A percentile compares a stretch with the other conserved stretches of the same genome.
Evolutionary conservation across 2,797 vertebrate genomes (phyloP).

Genomic region (Intellagama lesueurii): DNA sequence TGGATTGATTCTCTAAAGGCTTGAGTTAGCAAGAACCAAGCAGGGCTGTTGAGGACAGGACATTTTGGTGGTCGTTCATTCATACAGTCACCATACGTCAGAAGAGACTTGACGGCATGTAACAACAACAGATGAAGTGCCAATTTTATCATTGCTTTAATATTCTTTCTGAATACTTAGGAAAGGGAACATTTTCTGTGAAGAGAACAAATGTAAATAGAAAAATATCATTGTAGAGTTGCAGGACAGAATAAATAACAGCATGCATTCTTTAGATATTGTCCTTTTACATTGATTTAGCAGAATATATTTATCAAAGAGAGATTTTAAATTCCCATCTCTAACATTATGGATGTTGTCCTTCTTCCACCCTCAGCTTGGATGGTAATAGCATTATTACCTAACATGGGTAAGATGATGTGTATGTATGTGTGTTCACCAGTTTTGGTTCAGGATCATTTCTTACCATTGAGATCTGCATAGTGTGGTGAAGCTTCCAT

Average conservation of each 20-base stretch:
- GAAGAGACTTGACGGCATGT: too few relatives aligned
- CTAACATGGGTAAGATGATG: not conserved
- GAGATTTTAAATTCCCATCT: conserved; percentile 14
- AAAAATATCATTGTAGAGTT: not conserved
- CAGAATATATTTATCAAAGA: conserved; percentile 8
- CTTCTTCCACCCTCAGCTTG: too few relatives aligned
- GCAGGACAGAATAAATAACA: not conserved
- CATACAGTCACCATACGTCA: too few relatives aligned
- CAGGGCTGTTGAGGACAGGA: too few relatives aligned
- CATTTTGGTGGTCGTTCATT: too few relatives aligned
- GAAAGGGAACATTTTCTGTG: not conserved
- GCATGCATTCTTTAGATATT: not conserved
- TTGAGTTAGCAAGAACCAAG: too few relatives aligned
- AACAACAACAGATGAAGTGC: not conserved
- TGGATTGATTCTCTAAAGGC: too few relatives aligned
- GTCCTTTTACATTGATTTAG: not conserved
- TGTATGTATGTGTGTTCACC: not conserved
- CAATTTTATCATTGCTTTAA: not conserved
- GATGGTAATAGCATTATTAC: not conserved
- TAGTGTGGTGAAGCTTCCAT: too few relatives aligned
- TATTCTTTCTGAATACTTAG: not conserved
- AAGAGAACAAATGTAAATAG: not conserved
- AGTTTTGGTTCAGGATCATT: not conserved
- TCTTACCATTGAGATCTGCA: not conserved
- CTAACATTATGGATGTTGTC: not conserved